phyloP scores from a whole-genome alignment of 2,797 vertebrate genomes.

The Sebastes wilsoni region DNA sequence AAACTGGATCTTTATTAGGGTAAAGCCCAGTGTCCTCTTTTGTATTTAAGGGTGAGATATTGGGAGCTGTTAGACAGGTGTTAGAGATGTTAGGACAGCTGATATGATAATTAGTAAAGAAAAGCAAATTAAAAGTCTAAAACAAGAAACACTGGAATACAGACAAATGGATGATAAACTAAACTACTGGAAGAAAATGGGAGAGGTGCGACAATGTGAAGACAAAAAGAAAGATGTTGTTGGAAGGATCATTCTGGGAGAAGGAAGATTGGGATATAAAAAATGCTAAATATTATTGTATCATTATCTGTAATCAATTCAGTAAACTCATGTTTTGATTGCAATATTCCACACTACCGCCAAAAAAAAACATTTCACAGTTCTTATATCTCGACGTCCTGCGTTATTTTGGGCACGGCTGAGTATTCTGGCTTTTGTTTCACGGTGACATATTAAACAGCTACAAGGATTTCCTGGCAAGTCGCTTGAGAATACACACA shows the following conservation, averaged over 20 bases:
- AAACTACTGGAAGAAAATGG: slow-evolving; percentile 47
- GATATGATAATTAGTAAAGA: not conserved
- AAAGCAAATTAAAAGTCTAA: not conserved
- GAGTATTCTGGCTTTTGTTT: slow-evolving; percentile 4
- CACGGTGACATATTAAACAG: slow-evolving; percentile 3
- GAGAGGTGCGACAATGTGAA: slow-evolving; percentile 22
- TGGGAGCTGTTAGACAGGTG: not conserved
- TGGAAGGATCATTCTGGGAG: not conserved
- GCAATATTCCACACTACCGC: not conserved
- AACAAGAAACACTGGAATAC: slow-evolving; percentile 53
- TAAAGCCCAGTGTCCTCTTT: not conserved
- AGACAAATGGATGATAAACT: slow-evolving; percentile 1
- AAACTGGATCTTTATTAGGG: not conserved
- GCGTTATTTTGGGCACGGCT: not conserved
- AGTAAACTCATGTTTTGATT: not conserved
- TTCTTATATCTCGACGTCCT: not conserved
- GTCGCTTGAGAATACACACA: not conserved
- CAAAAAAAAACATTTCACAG: not conserved
- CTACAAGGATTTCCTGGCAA: slow-evolving; percentile 3
- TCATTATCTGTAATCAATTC: not conserved
- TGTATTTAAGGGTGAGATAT: not conserved
- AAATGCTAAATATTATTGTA: not conserved
- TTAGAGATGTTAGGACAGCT: not conserved
- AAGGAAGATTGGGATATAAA: not conserved
- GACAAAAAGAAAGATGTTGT: not conserved